These are phyloP conservation scores for Meliscaeva auricollis DNA, from an alignment of 2,888 invertebrate genomes.

Conservation along the genomic window DNA sequence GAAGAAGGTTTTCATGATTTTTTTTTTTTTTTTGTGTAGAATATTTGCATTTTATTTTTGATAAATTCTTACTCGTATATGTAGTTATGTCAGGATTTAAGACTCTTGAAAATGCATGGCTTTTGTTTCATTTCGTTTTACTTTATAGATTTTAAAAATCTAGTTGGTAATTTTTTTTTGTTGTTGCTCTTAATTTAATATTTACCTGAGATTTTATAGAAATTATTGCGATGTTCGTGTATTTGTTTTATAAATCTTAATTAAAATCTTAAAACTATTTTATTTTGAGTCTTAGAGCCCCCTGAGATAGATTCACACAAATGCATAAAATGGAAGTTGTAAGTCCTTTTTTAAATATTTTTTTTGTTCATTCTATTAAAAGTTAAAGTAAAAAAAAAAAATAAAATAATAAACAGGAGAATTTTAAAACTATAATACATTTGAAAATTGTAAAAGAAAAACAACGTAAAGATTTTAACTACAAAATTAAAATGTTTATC, in stretches of 20 bases:
- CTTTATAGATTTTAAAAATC: constrained; percentile 41
- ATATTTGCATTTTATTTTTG: constrained; percentile 40
- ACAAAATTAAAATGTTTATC: constrained; percentile 29
- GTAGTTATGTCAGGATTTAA: constrained; percentile 38
- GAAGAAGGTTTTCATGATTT: constrained; percentile 33
- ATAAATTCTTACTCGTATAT: constrained; percentile 16
- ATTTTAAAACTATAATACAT: background rate
- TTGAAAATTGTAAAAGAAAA: constrained; percentile 1
- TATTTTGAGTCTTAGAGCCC: constrained; percentile 66
- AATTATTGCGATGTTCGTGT: constrained; percentile 46
- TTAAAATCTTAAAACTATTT: constrained; percentile 64
- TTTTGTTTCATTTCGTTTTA: constrained; percentile 25
- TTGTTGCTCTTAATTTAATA: constrained; percentile 48
- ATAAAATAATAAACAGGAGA: background rate
- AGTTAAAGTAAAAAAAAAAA: background rate
- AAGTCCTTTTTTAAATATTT: constrained; percentile 33
- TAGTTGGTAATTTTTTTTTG: constrained; percentile 34
- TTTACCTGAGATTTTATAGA: constrained; percentile 66
- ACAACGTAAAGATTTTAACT: constrained; percentile 47
- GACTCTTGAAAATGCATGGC: constrained; percentile 39
- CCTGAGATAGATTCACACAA: constrained; percentile 64
- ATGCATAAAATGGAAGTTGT: constrained; percentile 70
- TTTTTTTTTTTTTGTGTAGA: constrained; percentile 3
- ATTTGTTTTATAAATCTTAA: constrained; percentile 44
- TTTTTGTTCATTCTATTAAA: constrained; percentile 14